Evolutionary conservation across 1,140 invertebrate genomes (phyloP), one percentile per base, ranked within the genome.

Genomic region (Magallana angulata): DNA sequence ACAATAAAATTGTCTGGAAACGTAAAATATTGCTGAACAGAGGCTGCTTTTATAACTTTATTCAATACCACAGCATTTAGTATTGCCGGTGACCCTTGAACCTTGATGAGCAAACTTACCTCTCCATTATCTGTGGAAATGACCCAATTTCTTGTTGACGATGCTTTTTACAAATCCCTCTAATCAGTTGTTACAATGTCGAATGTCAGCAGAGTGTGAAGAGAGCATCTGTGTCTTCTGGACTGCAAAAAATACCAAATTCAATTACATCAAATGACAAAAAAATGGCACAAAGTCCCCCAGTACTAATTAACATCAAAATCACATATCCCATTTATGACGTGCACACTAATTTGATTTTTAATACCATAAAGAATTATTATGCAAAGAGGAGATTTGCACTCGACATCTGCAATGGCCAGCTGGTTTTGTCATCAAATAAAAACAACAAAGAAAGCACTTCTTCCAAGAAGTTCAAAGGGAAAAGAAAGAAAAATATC

Each of bases 311-410:
- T 76, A 76, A 76, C 68, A 76, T 76, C 68, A 76, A 76, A 76
- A 76, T 76, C 68, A 76, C 68, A 76, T 76, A 76, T 76, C 68
- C 18, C 68, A 76, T 76, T 76, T 76, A 30, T 76, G 48, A 76
- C 30, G 68, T 76, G 68, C 68, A 76, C 68, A 76, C 68, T 76
- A 76, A 76, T 76, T 76, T 76, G 68, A 76, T 76, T 76, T 76
- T 76, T 76, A 76, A 76, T 76, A 76, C 68, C 68, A 76, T 76
- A 76, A 76, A 76, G 68, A 76, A 76, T 76, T 76, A 76, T 76
- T 76, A 76, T 76, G 68, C 24, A 76, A 76, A 76, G 24, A 30
- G 24, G 68, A 76, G 24, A 30, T 36, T 76, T 76, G 68, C 68
- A 30, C 24, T 5, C 24, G 24, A 76, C 68, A 76, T 76, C 68